Evolutionary conservation across 2,888 invertebrate genomes (phyloP).

Genomic region (Cheilosia variabilis): DNA sequence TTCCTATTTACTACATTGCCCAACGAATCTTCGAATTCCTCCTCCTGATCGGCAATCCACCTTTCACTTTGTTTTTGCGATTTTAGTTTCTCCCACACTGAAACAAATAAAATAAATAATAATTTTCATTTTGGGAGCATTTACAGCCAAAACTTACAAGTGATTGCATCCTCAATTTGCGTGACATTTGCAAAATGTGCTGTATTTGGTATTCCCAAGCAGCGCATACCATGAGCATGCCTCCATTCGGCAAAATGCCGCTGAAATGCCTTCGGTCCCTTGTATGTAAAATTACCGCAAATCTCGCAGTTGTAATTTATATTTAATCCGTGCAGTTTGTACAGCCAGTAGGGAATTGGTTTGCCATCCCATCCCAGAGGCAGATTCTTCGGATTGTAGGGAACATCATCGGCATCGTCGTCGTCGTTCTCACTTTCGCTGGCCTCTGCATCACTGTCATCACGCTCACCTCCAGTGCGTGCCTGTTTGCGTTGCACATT

Average conservation of each 20-base stretch:
- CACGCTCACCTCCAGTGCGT: conserved; percentile 95
- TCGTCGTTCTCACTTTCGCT: conserved; percentile 92
- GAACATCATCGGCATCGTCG: conserved; percentile 97
- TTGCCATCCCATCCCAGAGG: conserved; percentile 99
- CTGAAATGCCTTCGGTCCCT: conserved; percentile 99
- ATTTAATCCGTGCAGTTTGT: conserved; percentile 99
- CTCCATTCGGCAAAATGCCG: conserved; percentile 98
- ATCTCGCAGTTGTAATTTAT: conserved; percentile 99
- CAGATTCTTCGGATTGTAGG: conserved; percentile 99
- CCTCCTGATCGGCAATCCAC: conserved; percentile 98
- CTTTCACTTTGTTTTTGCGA: conserved; percentile 97
- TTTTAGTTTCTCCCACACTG: conserved; percentile 99
- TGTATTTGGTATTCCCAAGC: conserved; percentile 99
- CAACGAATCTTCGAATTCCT: conserved; percentile 99
- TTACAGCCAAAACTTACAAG: conserved; percentile 86
- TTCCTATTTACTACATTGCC: conserved; percentile 99
- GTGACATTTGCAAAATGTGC: conserved; percentile 99
- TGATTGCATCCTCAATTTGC: conserved; percentile 98
- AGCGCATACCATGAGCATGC: conserved; percentile 97
- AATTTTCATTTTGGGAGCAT: background rate
- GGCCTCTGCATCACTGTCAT: conserved; percentile 95
- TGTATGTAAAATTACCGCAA: conserved; percentile 99
- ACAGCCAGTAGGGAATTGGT: conserved; percentile 97
- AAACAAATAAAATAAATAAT: conserved; percentile 78
- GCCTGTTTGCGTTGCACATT: conserved; percentile 99